Conservation (phyloP, 2,113 vertebrate genomes). For the Fregata magnificens region DNA sequence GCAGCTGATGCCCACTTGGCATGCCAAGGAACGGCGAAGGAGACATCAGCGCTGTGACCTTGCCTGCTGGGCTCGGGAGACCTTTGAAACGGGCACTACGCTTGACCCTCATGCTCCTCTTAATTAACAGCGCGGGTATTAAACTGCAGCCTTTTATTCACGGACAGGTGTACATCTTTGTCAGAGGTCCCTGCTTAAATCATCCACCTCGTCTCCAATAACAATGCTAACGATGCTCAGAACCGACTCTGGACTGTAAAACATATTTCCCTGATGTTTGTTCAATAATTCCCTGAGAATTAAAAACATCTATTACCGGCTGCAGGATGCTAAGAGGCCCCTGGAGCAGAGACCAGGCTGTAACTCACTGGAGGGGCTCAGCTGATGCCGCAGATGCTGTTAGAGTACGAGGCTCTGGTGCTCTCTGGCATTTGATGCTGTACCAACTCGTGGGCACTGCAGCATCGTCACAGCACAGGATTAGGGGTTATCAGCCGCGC, state of each 20-base stretch:
- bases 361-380: slow-evolving; percentile 56
- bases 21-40: background rate
- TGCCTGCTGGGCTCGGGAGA: background rate
- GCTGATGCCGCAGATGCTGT: background rate
- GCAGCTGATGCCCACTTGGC: accelerated
- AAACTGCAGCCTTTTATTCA: slow-evolving; percentile 66
- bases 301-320: slow-evolving; percentile 73
- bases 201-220: slow-evolving; percentile 65
- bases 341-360: slow-evolving; percentile 24
- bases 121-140: slow-evolving; percentile 59
- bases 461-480: background rate
- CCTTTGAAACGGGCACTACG: background rate
- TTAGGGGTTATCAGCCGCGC: background rate
- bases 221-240: slow-evolving; percentile 68
- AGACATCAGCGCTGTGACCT: background rate
- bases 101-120: background rate
- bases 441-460: background rate
- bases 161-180: slow-evolving; percentile 67
- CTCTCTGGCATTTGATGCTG: background rate
- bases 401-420: background rate
- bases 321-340: slow-evolving; percentile 57
- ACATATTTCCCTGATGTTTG: slow-evolving; percentile 78
- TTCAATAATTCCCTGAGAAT: slow-evolving; percentile 78
- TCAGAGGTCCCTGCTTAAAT: slow-evolving; percentile 73
- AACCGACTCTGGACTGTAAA: slow-evolving; percentile 68